A percentile compares a stretch with the other conserved stretches of the same genome.
phyloP scores from a whole-genome alignment of 1,140 invertebrate genomes.

The Dinoponera quadriceps region DNA sequence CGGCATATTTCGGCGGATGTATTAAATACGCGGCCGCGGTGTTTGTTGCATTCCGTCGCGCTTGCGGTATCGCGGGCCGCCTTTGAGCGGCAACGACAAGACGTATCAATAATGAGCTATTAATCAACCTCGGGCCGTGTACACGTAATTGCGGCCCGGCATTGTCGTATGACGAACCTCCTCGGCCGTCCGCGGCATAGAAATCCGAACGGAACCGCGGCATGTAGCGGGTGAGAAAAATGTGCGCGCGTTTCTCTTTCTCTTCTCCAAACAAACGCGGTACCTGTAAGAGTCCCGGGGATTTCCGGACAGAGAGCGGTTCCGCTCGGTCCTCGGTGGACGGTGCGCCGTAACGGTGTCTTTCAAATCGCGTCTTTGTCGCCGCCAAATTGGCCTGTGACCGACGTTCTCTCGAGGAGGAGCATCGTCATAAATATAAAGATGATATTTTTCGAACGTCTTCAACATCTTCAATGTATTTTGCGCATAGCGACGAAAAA shows the following conservation, averaged over 20 bases:
- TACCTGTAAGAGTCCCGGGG: not conserved
- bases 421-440: too few species aligned
- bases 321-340: not conserved
- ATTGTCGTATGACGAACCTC: conserved; percentile 54
- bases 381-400: too few species aligned
- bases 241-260: not conserved
- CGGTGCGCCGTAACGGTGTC: not conserved
- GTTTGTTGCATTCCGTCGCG: conserved; percentile 46
- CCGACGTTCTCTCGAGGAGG: too few species aligned
- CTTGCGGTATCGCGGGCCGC: conserved; percentile 31
- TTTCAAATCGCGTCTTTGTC: too few species aligned
- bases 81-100: conserved; percentile 49
- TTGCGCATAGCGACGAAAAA: too few species aligned
- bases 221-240: conserved; percentile 50
- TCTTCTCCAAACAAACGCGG: not conserved
- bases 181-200: conserved; percentile 24
- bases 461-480: too few species aligned
- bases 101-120: conserved; percentile 60
- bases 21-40: conserved; percentile 13
- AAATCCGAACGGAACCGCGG: conserved; percentile 22
- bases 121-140: conserved; percentile 53
- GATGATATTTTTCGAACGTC: too few species aligned
- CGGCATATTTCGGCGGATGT: conserved; percentile 30
- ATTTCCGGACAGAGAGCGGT: too few species aligned
- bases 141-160: conserved; percentile 52